A percentile compares a stretch with the other conserved stretches of the same genome.
Conservation (phyloP, 2,888 invertebrate species). For the Dasysyrphus tricinctus region DNA sequence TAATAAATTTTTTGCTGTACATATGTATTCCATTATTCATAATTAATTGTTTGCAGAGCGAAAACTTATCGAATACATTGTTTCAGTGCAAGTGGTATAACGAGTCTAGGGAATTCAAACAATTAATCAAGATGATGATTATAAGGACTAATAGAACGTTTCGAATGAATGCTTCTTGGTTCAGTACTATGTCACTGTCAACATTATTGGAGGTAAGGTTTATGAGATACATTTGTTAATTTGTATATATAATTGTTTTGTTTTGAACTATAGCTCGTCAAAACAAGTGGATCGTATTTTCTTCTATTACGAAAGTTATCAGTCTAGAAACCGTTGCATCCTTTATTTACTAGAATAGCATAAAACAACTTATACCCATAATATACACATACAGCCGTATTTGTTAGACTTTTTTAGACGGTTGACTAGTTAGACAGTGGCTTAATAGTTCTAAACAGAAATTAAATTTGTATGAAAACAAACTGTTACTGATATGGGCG, state of each 20-base stretch:
- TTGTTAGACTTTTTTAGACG: too few species aligned
- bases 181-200: constrained; percentile 78
- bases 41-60: constrained; percentile 76
- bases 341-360: too few species aligned
- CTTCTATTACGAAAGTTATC: constrained; percentile 32
- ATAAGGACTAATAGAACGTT: constrained; percentile 77
- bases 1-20: too few species aligned
- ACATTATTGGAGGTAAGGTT: constrained; percentile 78
- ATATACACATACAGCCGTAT: too few species aligned
- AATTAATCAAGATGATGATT: constrained; percentile 79
- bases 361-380: too few species aligned
- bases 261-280: constrained; percentile 77
- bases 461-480: too few species aligned
- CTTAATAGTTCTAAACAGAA: too few species aligned
- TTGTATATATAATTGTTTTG: not conserved
- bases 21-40: not conserved
- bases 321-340: not conserved
- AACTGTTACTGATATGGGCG: too few species aligned
- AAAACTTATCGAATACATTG: constrained; percentile 77
- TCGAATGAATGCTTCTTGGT: constrained; percentile 78
- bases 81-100: constrained; percentile 80
- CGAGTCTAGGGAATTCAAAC: constrained; percentile 78
- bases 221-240: too few species aligned
- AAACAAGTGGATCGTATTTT: constrained; percentile 79
- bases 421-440: too few species aligned